Percentiles rank a stretch among this genome's conserved stretches.
Evolutionary conservation across 2,888 invertebrate species (phyloP).

Genomic region (Tillus elongatus): DNA sequence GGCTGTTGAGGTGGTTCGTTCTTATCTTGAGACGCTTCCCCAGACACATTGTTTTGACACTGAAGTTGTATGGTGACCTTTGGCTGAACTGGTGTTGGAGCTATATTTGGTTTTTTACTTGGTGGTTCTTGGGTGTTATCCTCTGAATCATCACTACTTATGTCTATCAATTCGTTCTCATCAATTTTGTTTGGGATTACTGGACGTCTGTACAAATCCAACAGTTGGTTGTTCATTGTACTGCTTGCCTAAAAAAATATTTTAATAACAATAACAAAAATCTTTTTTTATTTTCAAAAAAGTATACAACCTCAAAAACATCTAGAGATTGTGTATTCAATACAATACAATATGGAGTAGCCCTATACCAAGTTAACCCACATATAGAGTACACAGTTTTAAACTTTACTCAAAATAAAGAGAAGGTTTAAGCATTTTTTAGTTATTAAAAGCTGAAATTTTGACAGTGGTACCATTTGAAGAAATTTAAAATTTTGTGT

Average conservation of each 20-base stretch:
- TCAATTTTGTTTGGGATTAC: conserved; percentile 38
- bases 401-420: no score
- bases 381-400: no score
- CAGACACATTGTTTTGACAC: conserved; percentile 4
- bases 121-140: conserved; percentile 39
- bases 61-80: conserved; percentile 40
- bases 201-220: conserved; percentile 43
- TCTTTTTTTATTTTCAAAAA: no score
- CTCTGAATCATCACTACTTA: conserved; percentile 66
- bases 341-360: no score
- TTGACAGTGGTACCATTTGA: no score
- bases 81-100: conserved; percentile 44
- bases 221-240: conserved; percentile 38
- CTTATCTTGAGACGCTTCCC: background rate
- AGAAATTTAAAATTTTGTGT: no score
- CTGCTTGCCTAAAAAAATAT: conserved; percentile 24
- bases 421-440: no score
- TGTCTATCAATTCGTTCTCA: conserved; percentile 67
- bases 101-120: conserved; percentile 33
- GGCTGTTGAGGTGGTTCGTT: background rate
- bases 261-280: no score
- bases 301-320: background rate
- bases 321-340: background rate
- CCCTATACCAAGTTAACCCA: no score
- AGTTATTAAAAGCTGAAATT: no score